Percentiles rank a stretch among this genome's conserved stretches.
Evolutionary conservation across 2,888 invertebrate species (phyloP).

Genomic region (Caenorhabditis doughertyi): DNA sequence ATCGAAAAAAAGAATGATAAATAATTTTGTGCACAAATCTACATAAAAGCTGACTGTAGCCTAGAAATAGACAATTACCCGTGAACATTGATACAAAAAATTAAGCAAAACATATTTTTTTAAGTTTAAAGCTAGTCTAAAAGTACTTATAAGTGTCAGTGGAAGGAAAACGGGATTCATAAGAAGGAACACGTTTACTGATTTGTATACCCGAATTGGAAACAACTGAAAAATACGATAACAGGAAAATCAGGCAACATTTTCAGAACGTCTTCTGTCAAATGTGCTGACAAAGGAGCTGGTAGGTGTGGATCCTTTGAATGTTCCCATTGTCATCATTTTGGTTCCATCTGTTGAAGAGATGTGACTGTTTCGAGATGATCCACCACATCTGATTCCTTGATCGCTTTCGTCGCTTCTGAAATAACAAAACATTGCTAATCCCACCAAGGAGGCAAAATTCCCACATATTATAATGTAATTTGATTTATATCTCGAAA

Average conservation of each 20-base stretch:
- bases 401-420: slow-evolving; percentile 75
- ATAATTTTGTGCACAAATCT: slow-evolving; percentile 30
- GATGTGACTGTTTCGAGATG: slow-evolving; percentile 73
- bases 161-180: slow-evolving; percentile 11
- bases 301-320: slow-evolving; percentile 63
- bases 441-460: no score
- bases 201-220: slow-evolving; percentile 24
- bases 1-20: slow-evolving; percentile 12
- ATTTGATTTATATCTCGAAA: no score
- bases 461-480: no score
- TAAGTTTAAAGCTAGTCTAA: slow-evolving; percentile 36
- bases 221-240: neutral
- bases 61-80: neutral
- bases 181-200: slow-evolving; percentile 41
- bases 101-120: neutral
- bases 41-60: slow-evolving; percentile 9
- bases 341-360: slow-evolving; percentile 71
- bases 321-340: slow-evolving; percentile 68
- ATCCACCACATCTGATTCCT: slow-evolving; percentile 70
- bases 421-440: slow-evolving; percentile 1
- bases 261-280: slow-evolving; percentile 63
- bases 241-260: slow-evolving; percentile 85
- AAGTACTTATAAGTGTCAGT: slow-evolving; percentile 11
- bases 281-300: slow-evolving; percentile 69
- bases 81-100: no score